Evolutionary conservation across 2,888 invertebrate genomes (phyloP).

Genomic region (Drosophila demipolita): DNA sequence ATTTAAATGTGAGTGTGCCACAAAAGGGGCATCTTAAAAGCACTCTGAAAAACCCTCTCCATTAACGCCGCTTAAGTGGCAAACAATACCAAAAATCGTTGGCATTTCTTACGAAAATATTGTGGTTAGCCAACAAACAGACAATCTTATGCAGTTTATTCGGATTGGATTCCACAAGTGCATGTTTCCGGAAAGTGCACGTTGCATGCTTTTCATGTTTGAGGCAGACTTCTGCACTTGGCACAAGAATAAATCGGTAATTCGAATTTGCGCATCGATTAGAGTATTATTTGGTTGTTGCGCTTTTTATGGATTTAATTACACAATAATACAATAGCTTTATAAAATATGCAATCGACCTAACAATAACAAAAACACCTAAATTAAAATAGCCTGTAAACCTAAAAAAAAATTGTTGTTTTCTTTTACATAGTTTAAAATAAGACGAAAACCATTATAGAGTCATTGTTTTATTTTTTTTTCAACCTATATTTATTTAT

Average conservation of each 20-base stretch:
- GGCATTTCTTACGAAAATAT: neutral
- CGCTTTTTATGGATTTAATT: no score
- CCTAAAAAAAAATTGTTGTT: no score
- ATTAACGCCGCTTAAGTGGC: slow-evolving; percentile 5
- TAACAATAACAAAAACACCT: no score
- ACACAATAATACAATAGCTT: no score
- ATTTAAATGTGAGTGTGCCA: slow-evolving; percentile 7
- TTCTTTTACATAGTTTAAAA: no score
- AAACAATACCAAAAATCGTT: neutral
- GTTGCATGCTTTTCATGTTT: neutral
- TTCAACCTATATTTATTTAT: no score
- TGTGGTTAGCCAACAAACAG: neutral
- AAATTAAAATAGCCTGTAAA: no score
- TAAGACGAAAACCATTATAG: no score
- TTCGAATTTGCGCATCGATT: neutral
- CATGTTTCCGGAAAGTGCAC: neutral
- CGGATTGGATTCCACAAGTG: neutral
- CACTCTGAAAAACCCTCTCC: neutral
- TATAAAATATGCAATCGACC: no score
- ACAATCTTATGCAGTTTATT: neutral
- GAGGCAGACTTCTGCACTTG: neutral
- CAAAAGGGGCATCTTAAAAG: neutral
- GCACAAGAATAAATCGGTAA: neutral
- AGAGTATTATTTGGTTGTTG: neutral
- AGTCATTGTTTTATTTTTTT: no score